A percentile compares a stretch with the other conserved stretches of the same genome.
Conservation (phyloP, 2,797 vertebrate genomes). For the Percopsis omiscomaycus region DNA sequence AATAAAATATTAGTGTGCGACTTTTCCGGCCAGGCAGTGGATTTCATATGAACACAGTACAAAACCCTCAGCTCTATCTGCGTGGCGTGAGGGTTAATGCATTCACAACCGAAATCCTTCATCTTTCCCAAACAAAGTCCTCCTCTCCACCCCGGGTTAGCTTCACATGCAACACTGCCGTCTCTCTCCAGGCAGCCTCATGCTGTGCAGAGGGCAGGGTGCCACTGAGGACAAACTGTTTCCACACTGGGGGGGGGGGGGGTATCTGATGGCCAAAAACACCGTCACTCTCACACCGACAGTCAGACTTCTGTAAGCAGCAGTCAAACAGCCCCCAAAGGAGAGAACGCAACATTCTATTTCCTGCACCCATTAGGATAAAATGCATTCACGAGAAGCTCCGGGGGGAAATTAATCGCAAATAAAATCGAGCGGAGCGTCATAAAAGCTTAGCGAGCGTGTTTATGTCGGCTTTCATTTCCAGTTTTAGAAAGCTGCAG, state of each 20-base stretch:
- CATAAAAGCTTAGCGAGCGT: conserved; percentile 16
- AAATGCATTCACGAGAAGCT: conserved; percentile 1
- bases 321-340: background rate
- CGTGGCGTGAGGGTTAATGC: conserved; percentile 55
- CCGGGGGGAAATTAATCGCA: conserved; percentile 1
- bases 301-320: conserved; percentile 1
- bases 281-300: conserved; percentile 7
- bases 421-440: background rate
- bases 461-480: conserved; percentile 32
- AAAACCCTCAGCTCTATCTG: conserved; percentile 46
- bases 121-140: conserved; percentile 44
- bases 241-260: conserved; percentile 56
- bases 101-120: conserved; percentile 40
- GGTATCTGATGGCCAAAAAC: conserved; percentile 39
- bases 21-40: conserved; percentile 42
- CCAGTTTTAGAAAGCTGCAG: conserved; percentile 52
- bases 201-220: conserved; percentile 43
- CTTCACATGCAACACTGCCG: conserved; percentile 10
- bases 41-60: conserved; percentile 25
- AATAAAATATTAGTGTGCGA: conserved; percentile 2
- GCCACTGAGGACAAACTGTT: conserved; percentile 56
- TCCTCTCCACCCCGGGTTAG: conserved; percentile 11
- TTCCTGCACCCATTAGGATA: conserved; percentile 15
- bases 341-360: conserved; percentile 9
- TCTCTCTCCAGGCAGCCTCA: conserved; percentile 41